phyloP scores from a whole-genome alignment of 2,797 vertebrate genomes.

The Potorous gilbertii region DNA sequence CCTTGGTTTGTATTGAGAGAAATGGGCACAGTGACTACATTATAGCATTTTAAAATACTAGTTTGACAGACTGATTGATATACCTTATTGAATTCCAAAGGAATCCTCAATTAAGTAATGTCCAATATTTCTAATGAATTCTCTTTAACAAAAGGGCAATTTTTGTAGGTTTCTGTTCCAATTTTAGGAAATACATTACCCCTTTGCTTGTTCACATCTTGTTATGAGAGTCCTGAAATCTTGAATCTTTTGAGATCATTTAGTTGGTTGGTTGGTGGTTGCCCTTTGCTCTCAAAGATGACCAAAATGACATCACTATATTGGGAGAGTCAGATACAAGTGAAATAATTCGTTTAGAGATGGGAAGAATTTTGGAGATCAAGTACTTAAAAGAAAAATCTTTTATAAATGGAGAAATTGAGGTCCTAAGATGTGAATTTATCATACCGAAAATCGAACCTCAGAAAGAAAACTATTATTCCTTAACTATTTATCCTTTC shows the following conservation, averaged over 20 bases:
- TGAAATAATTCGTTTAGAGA: not conserved
- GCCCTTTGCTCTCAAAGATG: not conserved
- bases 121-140: not conserved
- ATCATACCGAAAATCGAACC: not conserved
- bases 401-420: not conserved
- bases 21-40: not conserved
- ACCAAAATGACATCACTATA: not conserved
- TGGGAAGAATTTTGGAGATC: not conserved
- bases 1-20: not conserved
- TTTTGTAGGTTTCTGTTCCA: not conserved
- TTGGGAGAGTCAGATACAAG: not conserved
- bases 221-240: not conserved
- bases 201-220: not conserved
- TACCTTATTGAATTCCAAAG: not conserved
- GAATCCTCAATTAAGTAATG: not conserved
- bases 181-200: not conserved
- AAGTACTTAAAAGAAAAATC: not conserved
- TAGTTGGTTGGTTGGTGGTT: not conserved
- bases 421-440: not conserved
- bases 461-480: not conserved
- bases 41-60: not conserved
- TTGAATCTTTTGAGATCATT: not conserved
- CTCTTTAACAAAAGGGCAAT: not conserved
- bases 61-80: not conserved
- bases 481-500: not conserved